These are phyloP conservation scores for Cremastinae sp. DNA, from an alignment of 2,888 invertebrate genomes.

Conservation along the genomic window DNA sequence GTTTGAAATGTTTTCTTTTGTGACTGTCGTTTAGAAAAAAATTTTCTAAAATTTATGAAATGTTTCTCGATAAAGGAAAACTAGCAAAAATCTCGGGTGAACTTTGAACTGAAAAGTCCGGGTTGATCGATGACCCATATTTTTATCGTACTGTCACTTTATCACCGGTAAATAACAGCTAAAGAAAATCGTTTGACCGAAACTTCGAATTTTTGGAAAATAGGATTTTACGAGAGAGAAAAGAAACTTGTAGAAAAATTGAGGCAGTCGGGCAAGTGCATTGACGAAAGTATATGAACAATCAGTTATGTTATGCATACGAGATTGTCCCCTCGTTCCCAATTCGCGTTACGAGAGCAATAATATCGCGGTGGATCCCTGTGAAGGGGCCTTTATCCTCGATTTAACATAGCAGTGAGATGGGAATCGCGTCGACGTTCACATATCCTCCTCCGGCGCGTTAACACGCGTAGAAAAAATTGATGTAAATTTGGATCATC, in stretches of 20 bases:
- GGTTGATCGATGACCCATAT: too few relatives aligned
- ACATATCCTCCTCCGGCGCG: constrained; percentile 32
- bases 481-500: constrained; percentile 1
- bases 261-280: not conserved
- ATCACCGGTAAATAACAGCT: too few relatives aligned
- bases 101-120: too few relatives aligned
- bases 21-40: too few relatives aligned
- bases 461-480: not conserved
- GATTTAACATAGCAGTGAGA: constrained; percentile 40
- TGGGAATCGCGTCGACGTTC: constrained; percentile 33
- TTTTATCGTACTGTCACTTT: too few relatives aligned
- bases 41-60: too few relatives aligned
- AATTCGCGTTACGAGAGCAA: constrained; percentile 60
- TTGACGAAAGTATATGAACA: constrained; percentile 9
- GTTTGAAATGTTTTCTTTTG: too few relatives aligned
- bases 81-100: too few relatives aligned
- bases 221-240: too few relatives aligned
- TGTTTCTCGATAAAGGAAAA: too few relatives aligned
- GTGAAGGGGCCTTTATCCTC: constrained; percentile 42
- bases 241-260: not conserved
- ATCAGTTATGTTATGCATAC: constrained; percentile 13
- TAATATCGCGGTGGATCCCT: constrained; percentile 41
- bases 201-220: too few relatives aligned
- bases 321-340: constrained; percentile 54
- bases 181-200: too few relatives aligned